Evolutionary conservation across 2,888 invertebrate species (phyloP).

Genomic region (Ernsta delagoae): DNA sequence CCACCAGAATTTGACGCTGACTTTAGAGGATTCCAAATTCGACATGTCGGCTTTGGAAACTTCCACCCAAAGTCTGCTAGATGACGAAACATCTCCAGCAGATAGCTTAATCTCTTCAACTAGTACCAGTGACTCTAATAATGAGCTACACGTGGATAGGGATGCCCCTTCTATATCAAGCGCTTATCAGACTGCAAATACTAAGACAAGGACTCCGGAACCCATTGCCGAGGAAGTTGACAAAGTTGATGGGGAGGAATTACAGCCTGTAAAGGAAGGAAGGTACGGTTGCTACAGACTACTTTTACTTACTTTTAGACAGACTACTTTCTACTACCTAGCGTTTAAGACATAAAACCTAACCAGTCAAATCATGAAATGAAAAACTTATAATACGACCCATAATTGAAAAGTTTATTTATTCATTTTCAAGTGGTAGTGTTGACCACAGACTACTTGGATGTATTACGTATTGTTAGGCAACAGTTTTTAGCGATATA

Average conservation of each 20-base stretch:
- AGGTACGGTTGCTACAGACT: slow-evolving; percentile 48
- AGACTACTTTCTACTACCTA: too few relatives aligned
- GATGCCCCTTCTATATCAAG: slow-evolving; percentile 74
- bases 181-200: slow-evolving; percentile 81
- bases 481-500: too few relatives aligned
- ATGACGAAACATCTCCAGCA: slow-evolving; percentile 93
- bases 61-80: slow-evolving; percentile 88
- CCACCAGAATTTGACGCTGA: slow-evolving; percentile 84
- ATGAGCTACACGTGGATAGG: slow-evolving; percentile 77
- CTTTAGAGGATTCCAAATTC: slow-evolving; percentile 90
- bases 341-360: too few relatives aligned
- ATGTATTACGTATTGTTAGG: too few relatives aligned
- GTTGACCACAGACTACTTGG: too few relatives aligned
- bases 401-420: too few relatives aligned
- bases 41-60: slow-evolving; percentile 89
- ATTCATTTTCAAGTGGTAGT: too few relatives aligned
- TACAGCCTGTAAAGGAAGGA: slow-evolving; percentile 64
- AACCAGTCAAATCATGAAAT: too few relatives aligned
- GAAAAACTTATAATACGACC: too few relatives aligned
- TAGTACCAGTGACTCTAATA: slow-evolving; percentile 87
- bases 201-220: slow-evolving; percentile 81
- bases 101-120: slow-evolving; percentile 89
- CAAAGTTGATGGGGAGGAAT: slow-evolving; percentile 64
- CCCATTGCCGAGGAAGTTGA: slow-evolving; percentile 60
- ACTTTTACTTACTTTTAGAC: too few relatives aligned